Base-by-base conservation (phyloP, 2,797 vertebrate species). In the Rhynchotus rufescens region DNA sequence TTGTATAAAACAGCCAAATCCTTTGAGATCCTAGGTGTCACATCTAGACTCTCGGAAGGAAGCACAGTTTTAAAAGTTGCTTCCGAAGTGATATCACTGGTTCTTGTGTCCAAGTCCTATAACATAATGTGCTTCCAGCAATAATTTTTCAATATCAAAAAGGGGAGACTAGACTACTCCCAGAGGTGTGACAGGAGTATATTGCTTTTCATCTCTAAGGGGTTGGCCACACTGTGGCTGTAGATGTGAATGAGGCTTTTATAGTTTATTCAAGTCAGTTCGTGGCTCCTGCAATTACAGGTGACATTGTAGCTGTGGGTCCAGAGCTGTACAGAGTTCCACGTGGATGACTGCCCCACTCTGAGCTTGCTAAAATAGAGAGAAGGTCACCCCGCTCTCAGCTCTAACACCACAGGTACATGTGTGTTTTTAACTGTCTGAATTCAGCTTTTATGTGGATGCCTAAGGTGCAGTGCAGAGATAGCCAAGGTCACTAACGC, bases 1-100 rank as follows among this genome's bases (percentile, higher is more conserved):
- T 91, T 90, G 72, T 92, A 81, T 79, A 90, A 92, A 95, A 51
- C 69, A 91, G 68, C 4, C 62, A 92, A 95, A 86, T 89, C 91
- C 80, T 86, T 59, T 66, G 92, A 94, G 84, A 87, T 71, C 10
- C 64, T 76, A 67, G 64, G 74, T 79, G 49, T 66, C 59, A 82
- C 74, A 86, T 78, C 52, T 62, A 68, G 56, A 71, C n/a, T 88
- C 91, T 89, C 45, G 59, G 47, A 82, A 68, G 56, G 64, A 77
- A 81, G 76, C 10, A 13, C 7, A 61, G 30, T 62, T 88, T 78
- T 44, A 78, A 85, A 94, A 86, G 52, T 42, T 76, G 23, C 7
- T 67, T 28, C 36, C 15, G 54, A 71, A 87, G 60, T 30, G 7
- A 40, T 76, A 40, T 47, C 74, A 17, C 15, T 65, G 30, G 11